Percentiles rank a stretch among this genome's conserved stretches.
Evolutionary conservation across 2,113 vertebrate species (phyloP).

Genomic region (Myiagra hebetior): DNA sequence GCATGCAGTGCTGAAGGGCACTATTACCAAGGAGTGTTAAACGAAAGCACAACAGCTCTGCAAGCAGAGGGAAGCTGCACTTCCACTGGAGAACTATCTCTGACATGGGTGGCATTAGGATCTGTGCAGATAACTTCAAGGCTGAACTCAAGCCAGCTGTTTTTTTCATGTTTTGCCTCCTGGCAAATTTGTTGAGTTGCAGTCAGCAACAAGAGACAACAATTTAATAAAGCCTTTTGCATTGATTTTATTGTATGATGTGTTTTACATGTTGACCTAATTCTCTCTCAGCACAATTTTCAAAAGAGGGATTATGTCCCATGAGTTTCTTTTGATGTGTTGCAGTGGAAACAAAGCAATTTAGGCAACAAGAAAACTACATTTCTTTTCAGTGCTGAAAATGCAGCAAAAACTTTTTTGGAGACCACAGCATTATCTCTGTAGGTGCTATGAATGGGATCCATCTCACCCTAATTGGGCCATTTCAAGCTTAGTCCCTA

Average conservation of each 20-base stretch:
- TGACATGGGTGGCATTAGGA: not conserved
- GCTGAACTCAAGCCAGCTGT: not conserved
- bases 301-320: not conserved
- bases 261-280: not conserved
- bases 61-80: not conserved
- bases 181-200: not conserved
- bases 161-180: not conserved
- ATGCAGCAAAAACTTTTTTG: not conserved
- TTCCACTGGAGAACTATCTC: not conserved
- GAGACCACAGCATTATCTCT: not conserved
- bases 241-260: not conserved
- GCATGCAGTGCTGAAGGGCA: fast-evolving
- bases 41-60: not conserved
- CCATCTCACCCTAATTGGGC: not conserved
- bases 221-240: not conserved
- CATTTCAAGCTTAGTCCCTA: not conserved
- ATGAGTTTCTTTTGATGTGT: not conserved
- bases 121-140: not conserved
- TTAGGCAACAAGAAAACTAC: not conserved
- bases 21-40: not conserved
- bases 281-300: not conserved
- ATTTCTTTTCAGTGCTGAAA: not conserved
- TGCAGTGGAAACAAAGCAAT: not conserved
- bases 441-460: not conserved
- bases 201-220: not conserved